Evolutionary conservation across 1,140 invertebrate genomes (phyloP), one percentile per base, ranked within the genome.

Genomic region (Oedothorax gibbosus): DNA sequence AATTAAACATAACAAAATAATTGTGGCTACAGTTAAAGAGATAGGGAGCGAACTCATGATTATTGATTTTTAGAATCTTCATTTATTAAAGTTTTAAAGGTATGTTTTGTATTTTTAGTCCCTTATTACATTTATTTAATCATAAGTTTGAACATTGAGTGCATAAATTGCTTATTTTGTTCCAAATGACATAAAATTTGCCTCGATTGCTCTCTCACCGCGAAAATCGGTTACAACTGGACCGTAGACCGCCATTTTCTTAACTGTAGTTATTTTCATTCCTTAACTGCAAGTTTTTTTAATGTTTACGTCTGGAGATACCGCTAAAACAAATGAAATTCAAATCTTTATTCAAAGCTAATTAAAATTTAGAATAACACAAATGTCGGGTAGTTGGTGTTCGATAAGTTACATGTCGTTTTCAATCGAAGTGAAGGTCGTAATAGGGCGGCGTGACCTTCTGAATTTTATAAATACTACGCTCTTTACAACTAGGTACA

Each of bases 221-320:
- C 62, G 71, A 64, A 53, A 51, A 18, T 56, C 56, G 15, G 35
- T 75, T 57, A 21, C 50, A 66, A 14, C 12, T 66, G 53, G 18
- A 84, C 62, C 57, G 20, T 53, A 14, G 66, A 84, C 81, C 81
- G 81, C 81, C 81, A 84, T 84, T 84, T 84, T 84, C 81, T 84
- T 84, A 84, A 84, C 81, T 84, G 81, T 84, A 84, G 72, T 84
- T 84, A 84, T 84, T 84, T 84, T 84, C 57, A 49, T 20, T 50
- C 76, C 65, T 84, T 84, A 84, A 84, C 81, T 84, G 81, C 81
- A 68, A 83, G 60, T 50, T 68, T 66, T 51, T 12, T 56, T 49
- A 7, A 65, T 73, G 69, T 76, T 82, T 64, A 56, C 53, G 9
- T 18, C 21, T 20, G 20, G n/a, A 54, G 76, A 35, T 35, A 84